Conservation (phyloP, 2,797 vertebrate species). For the Myotis daubentonii region DNA sequence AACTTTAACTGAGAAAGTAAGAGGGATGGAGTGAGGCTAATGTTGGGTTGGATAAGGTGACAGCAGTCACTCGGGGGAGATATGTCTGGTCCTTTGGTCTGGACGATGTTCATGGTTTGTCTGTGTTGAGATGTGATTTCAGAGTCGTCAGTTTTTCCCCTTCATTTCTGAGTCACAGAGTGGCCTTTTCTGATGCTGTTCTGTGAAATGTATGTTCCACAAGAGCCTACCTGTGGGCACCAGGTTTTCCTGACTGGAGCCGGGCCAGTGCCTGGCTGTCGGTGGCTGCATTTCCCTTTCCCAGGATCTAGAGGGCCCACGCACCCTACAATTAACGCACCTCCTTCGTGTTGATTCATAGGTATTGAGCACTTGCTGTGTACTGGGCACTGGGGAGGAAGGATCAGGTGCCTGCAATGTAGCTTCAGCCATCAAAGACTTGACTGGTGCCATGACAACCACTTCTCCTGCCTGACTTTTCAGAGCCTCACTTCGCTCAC, state of each 20-base stretch:
- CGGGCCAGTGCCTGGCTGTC: not conserved
- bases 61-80: not conserved
- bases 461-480: not conserved
- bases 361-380: not conserved
- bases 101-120: not conserved
- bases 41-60: not conserved
- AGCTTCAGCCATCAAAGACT: not conserved
- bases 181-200: not conserved
- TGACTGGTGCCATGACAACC: not conserved
- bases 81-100: not conserved
- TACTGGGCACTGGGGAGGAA: not conserved
- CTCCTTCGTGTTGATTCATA: not conserved
- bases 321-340: not conserved
- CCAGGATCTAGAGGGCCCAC: not conserved
- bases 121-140: not conserved
- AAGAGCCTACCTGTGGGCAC: accelerated
- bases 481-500: not conserved
- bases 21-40: not conserved
- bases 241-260: not conserved
- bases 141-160: not conserved
- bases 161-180: not conserved
- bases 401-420: not conserved
- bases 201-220: not conserved
- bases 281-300: not conserved
- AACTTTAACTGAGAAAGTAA: not conserved